These are phyloP conservation scores for Manis crassicaudata DNA, from an alignment of 2,797 vertebrate species.

Conservation along the genomic window DNA sequence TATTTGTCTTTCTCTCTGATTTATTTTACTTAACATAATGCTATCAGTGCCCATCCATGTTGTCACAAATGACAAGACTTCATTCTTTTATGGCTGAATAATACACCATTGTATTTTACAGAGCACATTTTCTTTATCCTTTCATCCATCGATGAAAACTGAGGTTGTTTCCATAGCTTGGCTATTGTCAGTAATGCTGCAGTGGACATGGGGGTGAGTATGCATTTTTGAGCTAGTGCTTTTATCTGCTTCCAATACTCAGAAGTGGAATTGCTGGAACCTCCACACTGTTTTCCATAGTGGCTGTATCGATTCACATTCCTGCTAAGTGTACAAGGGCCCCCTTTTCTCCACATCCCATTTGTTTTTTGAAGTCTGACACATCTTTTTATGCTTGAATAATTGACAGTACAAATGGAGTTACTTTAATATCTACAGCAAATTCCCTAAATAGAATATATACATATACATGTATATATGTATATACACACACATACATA, in stretches of 20 bases:
- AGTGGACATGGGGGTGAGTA: background rate
- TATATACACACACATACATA: too few relatives aligned
- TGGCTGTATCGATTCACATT: background rate
- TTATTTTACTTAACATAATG: background rate
- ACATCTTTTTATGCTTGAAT: conserved; percentile 80
- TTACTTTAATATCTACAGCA: conserved; percentile 71
- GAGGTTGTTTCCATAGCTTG: background rate
- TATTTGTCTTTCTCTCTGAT: background rate
- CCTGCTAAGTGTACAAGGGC: background rate
- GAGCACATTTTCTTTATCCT: background rate
- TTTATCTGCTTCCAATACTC: background rate
- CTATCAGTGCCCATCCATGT: background rate
- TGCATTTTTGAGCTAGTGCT: background rate
- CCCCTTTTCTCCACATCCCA: background rate
- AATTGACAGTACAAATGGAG: conserved; percentile 68
- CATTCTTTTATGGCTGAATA: background rate
- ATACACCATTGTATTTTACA: background rate
- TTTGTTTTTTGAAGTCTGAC: background rate
- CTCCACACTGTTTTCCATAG: background rate
- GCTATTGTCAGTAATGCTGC: background rate
- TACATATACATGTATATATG: too few relatives aligned
- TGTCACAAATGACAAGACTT: background rate
- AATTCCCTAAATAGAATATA: conserved; percentile 25
- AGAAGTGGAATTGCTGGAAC: background rate
- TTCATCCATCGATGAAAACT: background rate